A percentile compares a stretch with the other conserved stretches of the same genome.
phyloP scores from a whole-genome alignment of 1,140 invertebrate genomes.

The Saccostrea glomerata region DNA sequence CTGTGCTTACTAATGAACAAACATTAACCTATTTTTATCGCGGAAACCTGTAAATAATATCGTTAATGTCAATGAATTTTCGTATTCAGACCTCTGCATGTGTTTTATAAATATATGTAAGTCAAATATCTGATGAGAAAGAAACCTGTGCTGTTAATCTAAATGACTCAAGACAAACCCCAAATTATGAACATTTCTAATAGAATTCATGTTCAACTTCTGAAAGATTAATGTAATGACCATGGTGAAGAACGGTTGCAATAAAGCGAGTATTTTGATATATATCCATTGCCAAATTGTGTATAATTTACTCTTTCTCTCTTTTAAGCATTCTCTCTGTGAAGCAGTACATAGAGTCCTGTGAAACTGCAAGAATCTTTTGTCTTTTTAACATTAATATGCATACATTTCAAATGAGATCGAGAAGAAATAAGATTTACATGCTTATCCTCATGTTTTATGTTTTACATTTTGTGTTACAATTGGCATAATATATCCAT shows the following conservation, averaged over 20 bases:
- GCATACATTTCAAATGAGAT: conserved; percentile 18
- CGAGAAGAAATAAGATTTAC: neutral
- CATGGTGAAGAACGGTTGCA: neutral
- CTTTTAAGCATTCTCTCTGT: neutral
- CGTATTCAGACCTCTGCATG: too few species aligned
- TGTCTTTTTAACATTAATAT: neutral
- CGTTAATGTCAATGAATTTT: too few species aligned
- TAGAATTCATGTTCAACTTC: neutral
- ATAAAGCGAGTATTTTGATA: neutral
- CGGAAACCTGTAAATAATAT: too few species aligned
- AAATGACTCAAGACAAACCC: neutral
- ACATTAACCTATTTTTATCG: too few species aligned
- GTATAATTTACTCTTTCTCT: neutral
- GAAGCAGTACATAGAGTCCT: neutral
- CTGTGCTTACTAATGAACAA: too few species aligned
- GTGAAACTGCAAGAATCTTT: neutral
- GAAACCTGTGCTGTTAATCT: too few species aligned
- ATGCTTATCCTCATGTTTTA: neutral
- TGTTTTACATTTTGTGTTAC: neutral
- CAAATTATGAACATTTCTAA: neutral
- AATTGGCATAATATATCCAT: neutral
- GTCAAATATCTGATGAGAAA: too few species aligned
- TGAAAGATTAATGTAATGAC: neutral
- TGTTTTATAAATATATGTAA: too few species aligned
- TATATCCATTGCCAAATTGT: neutral